A percentile compares a stretch with the other conserved stretches of the same genome.
phyloP scores from a whole-genome alignment of 2,113 vertebrate genomes.

The Rhipidura dahli region DNA sequence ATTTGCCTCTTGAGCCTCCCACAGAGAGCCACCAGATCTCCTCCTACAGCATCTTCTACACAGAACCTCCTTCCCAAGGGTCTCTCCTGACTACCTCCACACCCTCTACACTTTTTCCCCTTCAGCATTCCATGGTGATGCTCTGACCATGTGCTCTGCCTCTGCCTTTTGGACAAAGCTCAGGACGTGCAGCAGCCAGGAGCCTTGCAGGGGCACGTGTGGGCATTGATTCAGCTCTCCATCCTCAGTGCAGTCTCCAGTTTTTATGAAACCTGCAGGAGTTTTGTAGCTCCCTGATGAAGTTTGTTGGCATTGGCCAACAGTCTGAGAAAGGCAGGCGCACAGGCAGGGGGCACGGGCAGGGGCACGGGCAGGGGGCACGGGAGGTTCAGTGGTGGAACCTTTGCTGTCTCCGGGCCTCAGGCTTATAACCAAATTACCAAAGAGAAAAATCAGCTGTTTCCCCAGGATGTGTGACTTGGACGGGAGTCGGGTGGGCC shows the following conservation, averaged over 20 bases:
- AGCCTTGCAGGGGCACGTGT: accelerated
- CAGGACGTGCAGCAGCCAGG: background rate
- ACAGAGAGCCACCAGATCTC: background rate
- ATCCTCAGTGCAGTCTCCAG: background rate
- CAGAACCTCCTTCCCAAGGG: background rate
- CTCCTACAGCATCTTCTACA: background rate
- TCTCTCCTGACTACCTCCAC: background rate
- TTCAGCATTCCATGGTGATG: background rate
- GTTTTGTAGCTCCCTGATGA: background rate
- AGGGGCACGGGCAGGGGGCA: background rate
- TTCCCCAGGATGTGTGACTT: constrained; percentile 11
- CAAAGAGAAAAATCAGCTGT: background rate
- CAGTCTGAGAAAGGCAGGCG: background rate
- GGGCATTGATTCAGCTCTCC: background rate
- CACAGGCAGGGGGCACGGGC: background rate
- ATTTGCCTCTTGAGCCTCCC: background rate
- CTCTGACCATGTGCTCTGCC: background rate
- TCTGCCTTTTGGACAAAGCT: background rate
- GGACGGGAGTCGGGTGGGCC: background rate
- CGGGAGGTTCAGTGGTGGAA: background rate
- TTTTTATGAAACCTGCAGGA: background rate
- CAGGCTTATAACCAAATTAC: background rate
- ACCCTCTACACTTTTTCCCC: background rate
- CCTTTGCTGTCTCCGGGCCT: background rate
- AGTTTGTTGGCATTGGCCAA: background rate